Conservation (phyloP, 2,888 invertebrate genomes). For the Drosophila mercatorum region DNA sequence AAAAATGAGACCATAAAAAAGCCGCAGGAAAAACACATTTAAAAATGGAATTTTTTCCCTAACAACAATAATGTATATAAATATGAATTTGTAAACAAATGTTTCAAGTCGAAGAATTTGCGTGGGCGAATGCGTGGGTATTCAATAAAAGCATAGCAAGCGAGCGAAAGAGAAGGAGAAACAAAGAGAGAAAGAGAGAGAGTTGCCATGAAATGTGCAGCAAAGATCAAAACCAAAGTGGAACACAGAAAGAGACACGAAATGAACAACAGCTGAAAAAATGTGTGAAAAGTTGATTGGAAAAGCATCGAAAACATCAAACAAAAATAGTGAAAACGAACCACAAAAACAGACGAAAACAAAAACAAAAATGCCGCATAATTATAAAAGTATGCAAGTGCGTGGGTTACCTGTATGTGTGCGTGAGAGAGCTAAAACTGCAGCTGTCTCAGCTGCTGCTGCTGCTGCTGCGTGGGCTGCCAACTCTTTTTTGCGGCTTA, state of each 20-base stretch:
- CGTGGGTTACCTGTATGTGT: constrained; percentile 30
- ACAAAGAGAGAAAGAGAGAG: neutral
- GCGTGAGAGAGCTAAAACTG: constrained; percentile 22
- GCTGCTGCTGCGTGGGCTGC: constrained; percentile 53
- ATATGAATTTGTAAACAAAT: constrained; percentile 47
- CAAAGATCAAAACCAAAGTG: constrained; percentile 23
- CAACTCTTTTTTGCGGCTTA: constrained; percentile 66
- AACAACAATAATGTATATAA: constrained; percentile 25
- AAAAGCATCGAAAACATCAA: constrained; percentile 68
- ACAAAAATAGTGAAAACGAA: constrained; percentile 38
- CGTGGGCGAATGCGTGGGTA: constrained; percentile 62
- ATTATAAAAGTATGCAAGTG: constrained; percentile 53
- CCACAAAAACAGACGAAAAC: constrained; percentile 15
- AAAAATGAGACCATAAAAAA: constrained; percentile 23
- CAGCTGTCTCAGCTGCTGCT: constrained; percentile 40
- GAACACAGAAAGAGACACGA: constrained; percentile 12
- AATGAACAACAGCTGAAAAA: constrained; percentile 47
- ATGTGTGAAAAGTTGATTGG: constrained; percentile 61
- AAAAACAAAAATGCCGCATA: constrained; percentile 28
- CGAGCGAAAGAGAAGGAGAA: no score
- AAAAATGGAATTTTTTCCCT: constrained; percentile 26
- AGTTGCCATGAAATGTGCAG: constrained; percentile 49
- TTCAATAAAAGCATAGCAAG: constrained; percentile 37
- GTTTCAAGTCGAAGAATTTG: constrained; percentile 52
- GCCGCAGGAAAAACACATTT: constrained; percentile 26